These are phyloP conservation scores for Sisor rabdophorus DNA, from an alignment of 2,113 vertebrate species.

Conservation along the genomic window DNA sequence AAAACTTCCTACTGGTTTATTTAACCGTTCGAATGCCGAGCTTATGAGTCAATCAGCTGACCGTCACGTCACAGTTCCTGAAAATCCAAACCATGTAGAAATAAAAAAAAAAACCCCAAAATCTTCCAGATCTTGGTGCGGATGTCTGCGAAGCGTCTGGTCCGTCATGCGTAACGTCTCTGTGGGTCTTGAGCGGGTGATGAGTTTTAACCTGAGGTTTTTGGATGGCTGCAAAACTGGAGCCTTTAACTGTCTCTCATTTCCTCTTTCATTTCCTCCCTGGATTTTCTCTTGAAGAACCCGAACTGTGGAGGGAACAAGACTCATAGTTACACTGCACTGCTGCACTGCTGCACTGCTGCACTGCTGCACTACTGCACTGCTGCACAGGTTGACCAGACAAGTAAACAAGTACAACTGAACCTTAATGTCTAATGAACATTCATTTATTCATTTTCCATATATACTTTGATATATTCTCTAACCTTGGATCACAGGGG, in stretches of 20 bases:
- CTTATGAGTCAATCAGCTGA: neutral
- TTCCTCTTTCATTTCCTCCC: conserved; percentile 67
- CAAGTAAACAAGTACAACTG: no score
- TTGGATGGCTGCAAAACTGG: conserved; percentile 5
- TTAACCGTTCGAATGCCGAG: neutral
- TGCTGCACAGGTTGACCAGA: neutral
- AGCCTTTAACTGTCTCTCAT: conserved; percentile 59
- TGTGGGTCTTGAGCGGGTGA: neutral
- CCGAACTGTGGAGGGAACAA: conserved; percentile 61
- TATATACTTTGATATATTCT: no score
- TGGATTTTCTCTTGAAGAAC: conserved; percentile 75
- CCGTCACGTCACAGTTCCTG: neutral
- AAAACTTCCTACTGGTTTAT: neutral
- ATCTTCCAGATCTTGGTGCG: neutral
- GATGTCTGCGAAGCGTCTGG: neutral
- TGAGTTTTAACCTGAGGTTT: conserved; percentile 40
- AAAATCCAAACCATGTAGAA: conserved; percentile 21
- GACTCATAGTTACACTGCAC: conserved; percentile 13
- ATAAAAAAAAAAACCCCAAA: no score
- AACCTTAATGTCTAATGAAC: no score
- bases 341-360: no score
- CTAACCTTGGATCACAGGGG: no score
- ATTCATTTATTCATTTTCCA: no score
- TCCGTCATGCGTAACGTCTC: conserved; percentile 7
- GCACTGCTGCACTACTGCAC: no score